These are phyloP conservation scores for Ormyrus thymus DNA, from an alignment of 2,888 invertebrate genomes.

Conservation along the genomic window DNA sequence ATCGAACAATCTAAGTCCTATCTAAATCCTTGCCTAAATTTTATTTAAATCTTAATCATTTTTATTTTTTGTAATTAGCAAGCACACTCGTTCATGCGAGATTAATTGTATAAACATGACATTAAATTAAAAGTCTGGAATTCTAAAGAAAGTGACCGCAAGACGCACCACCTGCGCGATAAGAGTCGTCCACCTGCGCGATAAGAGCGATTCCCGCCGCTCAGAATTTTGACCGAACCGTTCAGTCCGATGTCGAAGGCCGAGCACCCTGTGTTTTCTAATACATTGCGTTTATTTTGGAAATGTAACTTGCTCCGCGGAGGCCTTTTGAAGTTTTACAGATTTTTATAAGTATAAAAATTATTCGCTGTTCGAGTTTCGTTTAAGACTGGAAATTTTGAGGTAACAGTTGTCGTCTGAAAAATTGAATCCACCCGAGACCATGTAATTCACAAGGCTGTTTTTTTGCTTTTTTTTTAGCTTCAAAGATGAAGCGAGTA, in stretches of 20 bases:
- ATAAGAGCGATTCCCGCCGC: constrained; percentile 27
- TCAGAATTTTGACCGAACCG: constrained; percentile 33
- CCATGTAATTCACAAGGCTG: not conserved
- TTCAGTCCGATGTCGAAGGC: constrained; percentile 13
- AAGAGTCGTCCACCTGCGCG: constrained; percentile 26
- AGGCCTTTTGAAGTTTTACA: not conserved
- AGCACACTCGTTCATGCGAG: too few species aligned
- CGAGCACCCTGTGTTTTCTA: not conserved
- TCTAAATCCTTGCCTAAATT: too few species aligned
- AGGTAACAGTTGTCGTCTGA: too few species aligned
- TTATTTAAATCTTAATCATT: too few species aligned
- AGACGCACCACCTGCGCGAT: constrained; percentile 33
- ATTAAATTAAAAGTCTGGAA: not conserved
- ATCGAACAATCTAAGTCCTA: too few species aligned
- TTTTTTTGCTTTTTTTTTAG: not conserved
- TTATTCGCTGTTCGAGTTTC: not conserved
- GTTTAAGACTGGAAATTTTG: too few species aligned
- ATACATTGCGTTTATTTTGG: not conserved
- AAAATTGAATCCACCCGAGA: too few species aligned
- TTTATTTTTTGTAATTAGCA: too few species aligned
- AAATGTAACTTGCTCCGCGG: not conserved
- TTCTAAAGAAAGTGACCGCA: not conserved
- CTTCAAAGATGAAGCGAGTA: constrained; percentile 29
- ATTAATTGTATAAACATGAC: too few species aligned
- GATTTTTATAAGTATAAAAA: not conserved